Evolutionary conservation across 2,888 invertebrate genomes (phyloP), one percentile per base, ranked within the genome.

Genomic region (Phaonia tiefii): DNA sequence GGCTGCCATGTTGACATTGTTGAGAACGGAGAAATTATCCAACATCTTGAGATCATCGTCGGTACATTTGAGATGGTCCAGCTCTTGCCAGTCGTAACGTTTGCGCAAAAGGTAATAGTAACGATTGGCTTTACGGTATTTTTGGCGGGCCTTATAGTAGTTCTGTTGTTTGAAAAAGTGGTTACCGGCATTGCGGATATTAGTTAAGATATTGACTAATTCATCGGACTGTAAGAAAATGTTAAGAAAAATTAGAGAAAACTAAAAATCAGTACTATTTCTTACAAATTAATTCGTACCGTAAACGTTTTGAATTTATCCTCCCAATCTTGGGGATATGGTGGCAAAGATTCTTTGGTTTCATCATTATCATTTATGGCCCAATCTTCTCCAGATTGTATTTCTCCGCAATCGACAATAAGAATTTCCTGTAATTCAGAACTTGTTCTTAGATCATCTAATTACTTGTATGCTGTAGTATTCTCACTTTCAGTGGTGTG

Each of bases 121-220:
- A 69, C 96, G 93, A 82, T 95, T 91, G 22, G 95, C 94, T 91
- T 97, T 97, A 79, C 92, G 92, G 89, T 97, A 97, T 89, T 97
- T 97, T 80, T 94, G 92, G 39, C 93, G 92, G 0, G 97, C 95
- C 42, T 93, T 92, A 11, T 91, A 87, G 89, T 92, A 95, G 74
- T 94, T 92, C 15, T 93, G 92, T 69, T 91, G 91, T 7, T 92
- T 91, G 89, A 93, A 97, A 86, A 92, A 93, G 73, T 91, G 85
- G 91, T 97, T 97, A 13, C 97, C 97, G 4, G 94, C 93, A 80
- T 92, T 90, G 88, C 96, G 96, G 70, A 96, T 93, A 20, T 90
- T 91, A 15, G 93, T 92, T 7, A 95, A 92, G 31, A 91, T 87
- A 20, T 90, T 89, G n/a, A 93, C 84, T 56, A 93, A 86, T 72